Evolutionary conservation across 2,888 invertebrate species (phyloP).

Genomic region (Mantis religiosa): DNA sequence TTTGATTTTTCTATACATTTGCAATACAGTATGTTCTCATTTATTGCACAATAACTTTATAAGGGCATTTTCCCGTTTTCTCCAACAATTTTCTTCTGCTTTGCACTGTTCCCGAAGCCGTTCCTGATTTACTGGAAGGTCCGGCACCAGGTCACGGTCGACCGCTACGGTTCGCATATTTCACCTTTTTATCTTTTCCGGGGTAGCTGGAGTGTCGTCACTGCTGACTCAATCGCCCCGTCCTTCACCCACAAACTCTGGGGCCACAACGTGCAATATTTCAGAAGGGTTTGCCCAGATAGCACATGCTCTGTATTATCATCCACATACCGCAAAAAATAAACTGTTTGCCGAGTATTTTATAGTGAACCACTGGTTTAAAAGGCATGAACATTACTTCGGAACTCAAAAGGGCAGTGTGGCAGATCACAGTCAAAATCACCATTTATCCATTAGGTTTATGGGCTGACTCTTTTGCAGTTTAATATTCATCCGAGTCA

Average conservation of each 20-base stretch:
- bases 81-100: background rate
- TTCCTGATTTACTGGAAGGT: conserved; percentile 7
- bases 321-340: background rate
- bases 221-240: background rate
- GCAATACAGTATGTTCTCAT: no score
- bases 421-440: no score
- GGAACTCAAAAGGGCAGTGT: no score
- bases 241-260: background rate
- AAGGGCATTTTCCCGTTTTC: background rate
- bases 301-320: background rate
- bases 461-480: no score
- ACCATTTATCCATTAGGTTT: no score
- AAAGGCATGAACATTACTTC: background rate
- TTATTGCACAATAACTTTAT: background rate
- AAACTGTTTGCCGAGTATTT: background rate
- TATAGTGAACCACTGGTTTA: background rate
- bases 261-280: background rate
- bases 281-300: background rate
- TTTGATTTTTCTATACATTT: no score
- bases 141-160: conserved; percentile 13
- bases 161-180: conserved; percentile 24
- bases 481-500: no score
- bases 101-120: background rate
- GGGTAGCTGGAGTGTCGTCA: background rate
- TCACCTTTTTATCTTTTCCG: conserved; percentile 29